phyloP scores from a whole-genome alignment of 2,888 invertebrate species.

The Tortricodes alternella region DNA sequence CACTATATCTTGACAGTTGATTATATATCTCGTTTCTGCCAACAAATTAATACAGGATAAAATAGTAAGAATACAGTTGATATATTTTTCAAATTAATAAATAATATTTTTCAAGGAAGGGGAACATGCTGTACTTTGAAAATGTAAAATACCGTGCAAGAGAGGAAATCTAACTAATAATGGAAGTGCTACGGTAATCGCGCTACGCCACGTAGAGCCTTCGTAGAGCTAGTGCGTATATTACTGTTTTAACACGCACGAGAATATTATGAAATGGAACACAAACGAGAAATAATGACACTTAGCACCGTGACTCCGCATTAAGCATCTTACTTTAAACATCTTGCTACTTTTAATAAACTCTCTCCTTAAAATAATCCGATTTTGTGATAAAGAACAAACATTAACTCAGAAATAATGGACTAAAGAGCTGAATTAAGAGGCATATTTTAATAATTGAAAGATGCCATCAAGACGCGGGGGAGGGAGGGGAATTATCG shows the following conservation, averaged over 20 bases:
- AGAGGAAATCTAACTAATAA: too few species aligned
- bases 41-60: too few species aligned
- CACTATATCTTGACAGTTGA: too few species aligned
- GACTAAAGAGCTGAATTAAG: conserved; percentile 51
- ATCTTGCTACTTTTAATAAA: conserved; percentile 45
- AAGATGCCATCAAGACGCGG: conserved; percentile 46
- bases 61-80: too few species aligned
- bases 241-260: conserved; percentile 5
- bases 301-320: conserved; percentile 10
- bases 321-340: conserved; percentile 27
- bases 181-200: conserved; percentile 9
- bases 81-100: too few species aligned
- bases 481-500: conserved; percentile 39
- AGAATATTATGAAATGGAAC: conserved; percentile 3
- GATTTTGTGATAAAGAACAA: conserved; percentile 61
- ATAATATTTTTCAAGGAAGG: too few species aligned
- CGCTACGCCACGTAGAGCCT: neutral
- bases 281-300: conserved; percentile 18
- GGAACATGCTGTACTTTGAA: too few species aligned
- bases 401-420: conserved; percentile 53
- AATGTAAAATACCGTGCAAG: too few species aligned
- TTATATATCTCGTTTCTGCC: too few species aligned
- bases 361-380: conserved; percentile 49
- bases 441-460: conserved; percentile 60
- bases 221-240: conserved; percentile 1